Base-by-base conservation (phyloP, 35 echinoderm and acorn worm species). In the Heliocidaris erythrogramma region DNA sequence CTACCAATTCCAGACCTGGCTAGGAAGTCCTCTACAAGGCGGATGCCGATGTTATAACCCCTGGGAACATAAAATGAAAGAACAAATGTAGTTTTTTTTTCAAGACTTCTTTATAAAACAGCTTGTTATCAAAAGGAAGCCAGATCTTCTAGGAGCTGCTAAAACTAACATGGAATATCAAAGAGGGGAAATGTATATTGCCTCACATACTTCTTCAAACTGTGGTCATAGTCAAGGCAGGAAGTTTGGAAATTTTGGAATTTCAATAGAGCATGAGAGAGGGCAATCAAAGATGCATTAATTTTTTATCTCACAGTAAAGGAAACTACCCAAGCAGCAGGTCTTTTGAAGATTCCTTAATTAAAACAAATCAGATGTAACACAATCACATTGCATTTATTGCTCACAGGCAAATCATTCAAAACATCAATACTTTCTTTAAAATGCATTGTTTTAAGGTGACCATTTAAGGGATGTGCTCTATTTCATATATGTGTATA, bases 31-130 rank as follows among this genome's bases (percentile, higher is more conserved):
- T 99, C 98, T 21, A 99, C 97, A 30, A 99, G 90, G 49, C 98
- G 69, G 56, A 97, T 96, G 50, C 98, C 98, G 49, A 98, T 98
- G 84, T 98, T 98, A 92, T 99, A 99, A 30, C 98, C 98, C 98
- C 96, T 99, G 93, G 9, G 5, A 0, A 48, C 5, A 89, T 89
- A 30, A 2, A 11, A 93, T 24, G 48, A 30, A 93, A 49, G 85
- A 47, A 93, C 30, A 96, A 86, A 85, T 47, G 32, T 27, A n/a
- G 30, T n/a, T 24, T 11, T 16, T 17, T 21, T n/a, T n/a, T n/a
- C n/a, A n/a, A 93, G 49, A 27, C 29, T 93, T 69, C 5, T 24
- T 69, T 69, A 69, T 24, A 5, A 24, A 24, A 69, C 61, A 24
- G 7, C 61, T 16, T 69, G 16, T 69, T 24, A 69, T 69, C 11